Evolutionary conservation across 2,797 vertebrate species (phyloP).

Genomic region (Ammospiza maritima): DNA sequence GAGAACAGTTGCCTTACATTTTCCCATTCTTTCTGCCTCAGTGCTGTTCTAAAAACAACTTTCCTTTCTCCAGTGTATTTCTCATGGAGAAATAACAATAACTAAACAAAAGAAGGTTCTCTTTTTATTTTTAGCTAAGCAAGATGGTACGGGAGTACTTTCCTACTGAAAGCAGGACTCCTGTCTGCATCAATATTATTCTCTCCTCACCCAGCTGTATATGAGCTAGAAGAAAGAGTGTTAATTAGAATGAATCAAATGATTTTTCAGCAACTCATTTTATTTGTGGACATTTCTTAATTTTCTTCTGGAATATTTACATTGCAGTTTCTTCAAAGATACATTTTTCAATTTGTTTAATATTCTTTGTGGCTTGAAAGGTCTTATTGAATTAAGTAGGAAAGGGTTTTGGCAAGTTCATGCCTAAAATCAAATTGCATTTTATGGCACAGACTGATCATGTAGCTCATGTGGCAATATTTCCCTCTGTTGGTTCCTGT

Average conservation of each 20-base stretch:
- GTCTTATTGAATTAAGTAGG: not conserved
- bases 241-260: constrained; percentile 1
- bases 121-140: not conserved
- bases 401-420: not conserved
- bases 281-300: not conserved
- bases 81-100: constrained; percentile 6
- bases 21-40: constrained; percentile 61
- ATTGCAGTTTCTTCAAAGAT: not conserved
- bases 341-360: not conserved
- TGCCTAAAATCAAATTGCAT: not conserved
- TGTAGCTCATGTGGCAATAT: not conserved
- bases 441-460: not conserved
- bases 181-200: not conserved
- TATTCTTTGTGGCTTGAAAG: not conserved
- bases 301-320: not conserved
- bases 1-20: constrained; percentile 71
- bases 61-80: constrained; percentile 1
- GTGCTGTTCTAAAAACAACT: constrained; percentile 28
- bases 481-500: not conserved
- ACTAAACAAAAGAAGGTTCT: not conserved
- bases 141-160: not conserved
- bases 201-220: not conserved
- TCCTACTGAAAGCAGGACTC: not conserved
- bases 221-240: not conserved
- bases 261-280: not conserved